Percentiles rank a stretch among this genome's conserved stretches.
These are phyloP conservation scores for Gallinago solitaria DNA, from an alignment of 2,797 vertebrate species.

Conservation along the genomic window DNA sequence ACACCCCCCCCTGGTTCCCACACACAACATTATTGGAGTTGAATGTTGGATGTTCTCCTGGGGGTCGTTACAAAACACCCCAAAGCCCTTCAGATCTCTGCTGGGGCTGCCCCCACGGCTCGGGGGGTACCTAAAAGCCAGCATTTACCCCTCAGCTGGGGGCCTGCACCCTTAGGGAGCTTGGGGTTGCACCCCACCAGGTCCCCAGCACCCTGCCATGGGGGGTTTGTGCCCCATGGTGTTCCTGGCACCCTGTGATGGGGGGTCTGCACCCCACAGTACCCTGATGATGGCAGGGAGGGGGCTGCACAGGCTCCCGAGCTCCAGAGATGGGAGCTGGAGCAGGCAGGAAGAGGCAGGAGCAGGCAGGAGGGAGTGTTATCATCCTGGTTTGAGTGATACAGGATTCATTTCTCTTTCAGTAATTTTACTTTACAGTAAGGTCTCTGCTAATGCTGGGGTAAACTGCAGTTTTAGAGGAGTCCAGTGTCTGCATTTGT, in stretches of 20 bases:
- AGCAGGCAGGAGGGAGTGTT: not conserved
- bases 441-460: too few species aligned
- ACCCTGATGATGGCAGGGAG: not conserved
- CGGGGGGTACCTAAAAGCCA: not conserved
- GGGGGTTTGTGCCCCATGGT: too few species aligned
- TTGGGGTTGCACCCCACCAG: not conserved
- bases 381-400: too few species aligned
- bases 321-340: not conserved
- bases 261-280: too few species aligned
- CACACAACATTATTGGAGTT: fast-evolving
- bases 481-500: too few species aligned
- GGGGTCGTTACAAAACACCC: not conserved
- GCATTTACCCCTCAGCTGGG: not conserved
- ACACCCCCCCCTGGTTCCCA: not conserved
- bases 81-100: not conserved
- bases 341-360: not conserved
- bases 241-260: too few species aligned
- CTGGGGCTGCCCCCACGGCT: fast-evolving
- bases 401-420: too few species aligned
- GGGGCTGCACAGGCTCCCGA: not conserved
- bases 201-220: fast-evolving
- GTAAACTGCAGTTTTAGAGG: too few species aligned
- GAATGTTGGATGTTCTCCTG: fast-evolving
- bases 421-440: too few species aligned
- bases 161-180: not conserved